Base-by-base conservation (phyloP, 92 coral and sea anemone genomes). In the Bergia sp. region DNA sequence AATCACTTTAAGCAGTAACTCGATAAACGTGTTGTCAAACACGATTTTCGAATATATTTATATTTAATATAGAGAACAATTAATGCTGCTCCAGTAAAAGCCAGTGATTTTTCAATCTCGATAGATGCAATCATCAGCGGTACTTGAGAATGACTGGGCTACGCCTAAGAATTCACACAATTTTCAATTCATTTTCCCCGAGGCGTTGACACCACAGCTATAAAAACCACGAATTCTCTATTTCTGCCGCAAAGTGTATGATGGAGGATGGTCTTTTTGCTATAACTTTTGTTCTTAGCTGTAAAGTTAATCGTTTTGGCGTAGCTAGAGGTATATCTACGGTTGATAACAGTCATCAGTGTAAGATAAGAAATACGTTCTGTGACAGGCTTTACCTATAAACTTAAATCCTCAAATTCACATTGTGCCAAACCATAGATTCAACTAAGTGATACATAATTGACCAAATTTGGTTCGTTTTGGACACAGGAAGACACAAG, bases 401-500 rank as follows among this genome's bases (percentile, higher is more conserved):
- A 3, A 3, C 16, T 41, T 73, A 29, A 71, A 9, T 43, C 11
- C 20, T 43, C 0, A 7, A 77, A 77, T 20, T 82, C 36, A 40
- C 15, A 10, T 9, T 64, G 36, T 23, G 55, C 61, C 61, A 78
- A 44, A 47, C 36, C 21, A 7, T 42, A 15, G 36, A 7, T 9
- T n/a, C 47, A 44, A 53, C 36, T 0, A 5, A 78, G 65, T 10
- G 47, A 15, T 23, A 5, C 13, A 38, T 65, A 2, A 42, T 41
- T 82, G 75, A 82, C 75, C 86, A 82, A 82, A 82, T 82, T 82
- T 58, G 86, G 86, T 38, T 82, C 74, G 74, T 38, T 40, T 18
- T 64, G 75, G 38, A 64, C 4, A 65, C 53, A 61, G 53, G 57
- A 61, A 61, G 37, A 41, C 53, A 40, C 2, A 65, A 64, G 49